Evolutionary conservation across 2,797 vertebrate species (phyloP), one percentile per base, ranked within the genome.

Genomic region (Thunnus albacares): DNA sequence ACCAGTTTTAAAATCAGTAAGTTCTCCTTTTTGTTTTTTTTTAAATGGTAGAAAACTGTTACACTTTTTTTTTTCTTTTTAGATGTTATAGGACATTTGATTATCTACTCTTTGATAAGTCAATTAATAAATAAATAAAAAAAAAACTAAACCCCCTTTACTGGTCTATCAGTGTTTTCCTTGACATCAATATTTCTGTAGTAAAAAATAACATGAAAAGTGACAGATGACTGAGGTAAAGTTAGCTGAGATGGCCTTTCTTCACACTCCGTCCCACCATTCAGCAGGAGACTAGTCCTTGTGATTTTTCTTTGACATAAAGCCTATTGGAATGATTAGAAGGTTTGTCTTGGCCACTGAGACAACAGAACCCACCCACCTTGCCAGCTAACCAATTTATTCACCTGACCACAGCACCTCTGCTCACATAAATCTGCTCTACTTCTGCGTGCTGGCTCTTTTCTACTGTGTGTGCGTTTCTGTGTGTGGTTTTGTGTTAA

Each of bases 351-450:
- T 91, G 90, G 86, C 87, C 73, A 45, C 56, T 26, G 78, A 80
- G 65, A 78, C 74, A 63, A 55, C 79, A 79, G 75, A 78, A 86
- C 78, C 91, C 89, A 89, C 89, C 90, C 90, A 91, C 84, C 90
- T 85, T 81, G 84, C 88, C 86, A 89, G 77, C 79, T 43, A 81
- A 75, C 88, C 86, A 92, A 92, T 94, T 83, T 91, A 87, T 93
- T 87, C 90, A 92, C 85, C 89, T 91, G 92, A 92, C 91, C 94
- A 83, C 92, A 92, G 88, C 88, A 90, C 81, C 83, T 87, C 81
- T 75, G 49, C 63, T 75, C 72, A 67, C 75, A 95, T 94, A 92
- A 94, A 95, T 94, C 92, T 84, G 17, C 80, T 86, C 72, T 38
- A 47, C 61, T 59, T 71, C 52, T 79, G 75, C 68, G 63, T 67